Percentiles rank a stretch among this genome's conserved stretches.
Evolutionary conservation across 2,888 invertebrate genomes (phyloP).

Genomic region (Habrosyne pyritoides): DNA sequence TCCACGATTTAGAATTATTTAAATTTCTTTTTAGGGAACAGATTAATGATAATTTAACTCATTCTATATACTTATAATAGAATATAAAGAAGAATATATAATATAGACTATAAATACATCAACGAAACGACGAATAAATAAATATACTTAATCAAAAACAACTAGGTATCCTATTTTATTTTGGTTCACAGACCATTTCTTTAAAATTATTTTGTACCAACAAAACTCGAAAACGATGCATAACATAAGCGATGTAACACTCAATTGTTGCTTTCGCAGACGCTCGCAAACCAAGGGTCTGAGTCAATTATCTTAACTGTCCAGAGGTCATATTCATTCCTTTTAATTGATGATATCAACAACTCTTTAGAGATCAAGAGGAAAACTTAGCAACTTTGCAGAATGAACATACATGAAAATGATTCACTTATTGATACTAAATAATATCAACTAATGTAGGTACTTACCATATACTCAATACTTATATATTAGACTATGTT

Average conservation of each 20-base stretch:
- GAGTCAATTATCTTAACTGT: constrained; percentile 61
- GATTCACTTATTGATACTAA: not conserved
- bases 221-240: not conserved
- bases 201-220: too few relatives aligned
- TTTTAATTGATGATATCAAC: constrained; percentile 57
- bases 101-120: too few relatives aligned
- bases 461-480: not conserved
- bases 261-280: not conserved
- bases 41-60: too few relatives aligned
- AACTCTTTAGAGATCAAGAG: constrained; percentile 31
- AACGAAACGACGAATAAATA: too few relatives aligned
- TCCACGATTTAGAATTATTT: too few relatives aligned
- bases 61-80: not conserved
- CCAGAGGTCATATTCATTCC: constrained; percentile 77
- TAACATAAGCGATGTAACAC: not conserved
- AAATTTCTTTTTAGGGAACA: too few relatives aligned
- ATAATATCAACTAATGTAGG: not conserved
- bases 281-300: constrained; percentile 35
- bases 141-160: too few relatives aligned
- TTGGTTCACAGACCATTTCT: not conserved
- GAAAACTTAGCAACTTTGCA: constrained; percentile 35
- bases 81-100: too few relatives aligned
- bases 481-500: not conserved
- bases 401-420: not conserved
- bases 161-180: too few relatives aligned